Evolutionary conservation across 2,888 invertebrate species (phyloP), one percentile per base, ranked within the genome.

Genomic region (Drosophila atripex): DNA sequence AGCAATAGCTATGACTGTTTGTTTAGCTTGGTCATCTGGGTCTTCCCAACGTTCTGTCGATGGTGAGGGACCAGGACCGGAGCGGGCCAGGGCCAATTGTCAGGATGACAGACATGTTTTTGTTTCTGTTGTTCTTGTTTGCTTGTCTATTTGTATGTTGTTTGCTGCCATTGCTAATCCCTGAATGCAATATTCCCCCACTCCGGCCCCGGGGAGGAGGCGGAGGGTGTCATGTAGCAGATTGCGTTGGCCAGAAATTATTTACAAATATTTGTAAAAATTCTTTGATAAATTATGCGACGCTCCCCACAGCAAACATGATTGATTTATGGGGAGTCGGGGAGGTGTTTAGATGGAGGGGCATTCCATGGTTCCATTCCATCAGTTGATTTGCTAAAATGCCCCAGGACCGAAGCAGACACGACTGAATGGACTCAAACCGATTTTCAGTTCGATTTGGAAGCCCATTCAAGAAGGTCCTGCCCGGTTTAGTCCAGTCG

Each of bases 71-170:
- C 71, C n/a, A n/a, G n/a, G n/a, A 69, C 56, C 68, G 71, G 71
- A 71, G 55, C 78, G 69, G 60, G 73, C 65, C 82, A 76, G 80
- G 82, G 85, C 82, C 82, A 82, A 83, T 83, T 83, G 83, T 85
- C 85, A 82, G 86, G 78, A 83, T 83, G 86, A 85, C 86, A 79
- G 73, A 79, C 77, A 80, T 77, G 72, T 77, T 73, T 74, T 71
- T 78, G 77, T 70, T 56, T 46, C 56, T 59, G 53, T 58, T 72
- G 30, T 51, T 16, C 23, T 61, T 71, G 71, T 56, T 58, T 54
- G 68, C 68, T 63, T 61, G 68, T 23, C 21, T 45, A n/a, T 23
- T 30, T 54, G 45, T 45, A 43, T 30, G 18, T 32, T 51, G 75
- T 45, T 43, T 39, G 53, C 64, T 58, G 63, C 14, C 47, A 18